These are phyloP conservation scores for Nansenia antarctica DNA, from an alignment of 2,113 vertebrate genomes.

Conservation along the genomic window DNA sequence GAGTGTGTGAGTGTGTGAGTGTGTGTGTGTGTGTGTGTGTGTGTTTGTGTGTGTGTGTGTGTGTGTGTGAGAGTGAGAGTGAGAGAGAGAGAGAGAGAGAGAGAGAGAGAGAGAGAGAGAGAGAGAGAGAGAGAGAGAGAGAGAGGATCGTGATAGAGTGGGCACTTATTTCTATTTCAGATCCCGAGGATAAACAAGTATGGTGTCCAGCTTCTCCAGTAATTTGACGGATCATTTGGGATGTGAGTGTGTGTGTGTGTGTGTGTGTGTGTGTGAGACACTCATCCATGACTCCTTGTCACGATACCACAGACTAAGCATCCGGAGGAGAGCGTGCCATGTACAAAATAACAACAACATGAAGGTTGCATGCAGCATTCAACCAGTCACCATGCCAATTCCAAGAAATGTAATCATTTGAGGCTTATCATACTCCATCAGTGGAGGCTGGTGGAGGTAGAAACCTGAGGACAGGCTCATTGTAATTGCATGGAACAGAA, in stretches of 20 bases:
- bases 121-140: neutral
- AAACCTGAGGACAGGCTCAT: no score
- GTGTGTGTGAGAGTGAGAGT: neutral
- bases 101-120: neutral
- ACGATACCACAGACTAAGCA: no score
- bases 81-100: neutral
- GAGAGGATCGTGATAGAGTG: constrained; percentile 17
- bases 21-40: no score
- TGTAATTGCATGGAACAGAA: no score
- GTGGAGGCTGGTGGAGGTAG: no score
- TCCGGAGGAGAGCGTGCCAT: no score
- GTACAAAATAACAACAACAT: no score
- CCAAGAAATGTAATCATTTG: no score
- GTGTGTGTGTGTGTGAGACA: constrained; percentile 9
- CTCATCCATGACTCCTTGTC: no score
- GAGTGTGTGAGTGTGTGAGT: neutral
- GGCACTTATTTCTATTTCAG: constrained; percentile 35
- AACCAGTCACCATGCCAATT: no score
- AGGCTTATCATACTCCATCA: no score
- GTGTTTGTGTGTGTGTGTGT: neutral
- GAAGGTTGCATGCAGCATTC: no score
- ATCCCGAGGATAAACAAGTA: constrained; percentile 46
- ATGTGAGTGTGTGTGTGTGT: constrained; percentile 3
- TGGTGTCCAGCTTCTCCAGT: constrained; percentile 16
- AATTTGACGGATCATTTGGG: constrained; percentile 59